These are phyloP conservation scores for Acleris laterana DNA, from an alignment of 2,888 invertebrate species.

Conservation along the genomic window DNA sequence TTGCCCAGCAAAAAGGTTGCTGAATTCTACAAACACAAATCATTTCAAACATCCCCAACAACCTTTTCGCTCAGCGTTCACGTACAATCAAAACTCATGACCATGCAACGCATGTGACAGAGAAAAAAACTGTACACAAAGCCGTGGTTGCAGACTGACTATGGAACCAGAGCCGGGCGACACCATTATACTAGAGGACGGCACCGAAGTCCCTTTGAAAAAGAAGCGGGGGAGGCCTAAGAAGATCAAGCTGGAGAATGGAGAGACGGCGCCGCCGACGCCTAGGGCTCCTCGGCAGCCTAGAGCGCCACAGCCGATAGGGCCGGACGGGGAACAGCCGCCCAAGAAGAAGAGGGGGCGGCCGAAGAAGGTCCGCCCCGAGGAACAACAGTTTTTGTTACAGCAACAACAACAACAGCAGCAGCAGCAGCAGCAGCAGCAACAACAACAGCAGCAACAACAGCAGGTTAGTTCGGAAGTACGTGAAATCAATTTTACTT, in stretches of 20 bases:
- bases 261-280: constrained; percentile 85
- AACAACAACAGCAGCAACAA: constrained; percentile 52
- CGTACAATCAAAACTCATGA: not conserved
- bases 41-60: not conserved
- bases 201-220: constrained; percentile 89
- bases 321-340: constrained; percentile 74
- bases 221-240: constrained; percentile 96
- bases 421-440: too few species aligned
- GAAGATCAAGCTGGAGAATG: constrained; percentile 89
- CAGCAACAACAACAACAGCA: constrained; percentile 53
- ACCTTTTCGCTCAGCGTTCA: not conserved
- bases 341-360: constrained; percentile 95
- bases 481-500: constrained; percentile 5
- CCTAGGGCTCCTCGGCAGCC: constrained; percentile 80
- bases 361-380: constrained; percentile 92
- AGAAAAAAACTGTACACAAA: constrained; percentile 33
- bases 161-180: constrained; percentile 82
- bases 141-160: constrained; percentile 68
- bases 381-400: constrained; percentile 83
- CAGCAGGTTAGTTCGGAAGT: constrained; percentile 30
- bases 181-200: constrained; percentile 85
- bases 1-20: not conserved
- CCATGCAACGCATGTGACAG: constrained; percentile 26
- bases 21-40: not conserved
- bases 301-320: constrained; percentile 55